Conservation (phyloP, 2,113 vertebrate genomes). For the Orycteropus afer region DNA sequence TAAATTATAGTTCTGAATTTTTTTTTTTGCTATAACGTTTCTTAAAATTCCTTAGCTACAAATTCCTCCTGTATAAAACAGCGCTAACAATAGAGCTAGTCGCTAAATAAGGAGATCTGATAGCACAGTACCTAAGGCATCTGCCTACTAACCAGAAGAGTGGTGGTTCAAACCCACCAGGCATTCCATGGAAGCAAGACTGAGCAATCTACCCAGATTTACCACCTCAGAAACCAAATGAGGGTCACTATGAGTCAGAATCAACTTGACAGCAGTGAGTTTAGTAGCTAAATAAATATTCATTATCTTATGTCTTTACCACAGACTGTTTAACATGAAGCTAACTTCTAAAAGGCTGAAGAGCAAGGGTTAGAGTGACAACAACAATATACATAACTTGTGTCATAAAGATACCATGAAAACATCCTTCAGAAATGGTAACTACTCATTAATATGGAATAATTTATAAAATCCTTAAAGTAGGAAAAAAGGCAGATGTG, state of each 20-base stretch:
- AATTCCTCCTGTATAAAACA: neutral
- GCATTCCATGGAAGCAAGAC: too few relatives aligned
- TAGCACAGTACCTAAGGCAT: too few relatives aligned
- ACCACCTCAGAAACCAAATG: too few relatives aligned
- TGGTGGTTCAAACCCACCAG: too few relatives aligned
- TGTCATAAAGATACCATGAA: neutral
- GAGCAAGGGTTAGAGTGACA: neutral
- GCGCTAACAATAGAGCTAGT: neutral
- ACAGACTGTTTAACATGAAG: neutral
- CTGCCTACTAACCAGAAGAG: too few relatives aligned
- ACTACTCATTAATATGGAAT: neutral
- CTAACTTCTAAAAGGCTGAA: neutral
- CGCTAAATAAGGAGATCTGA: too few relatives aligned
- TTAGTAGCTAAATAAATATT: too few relatives aligned
- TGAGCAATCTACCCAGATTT: too few relatives aligned
- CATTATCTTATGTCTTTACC: neutral
- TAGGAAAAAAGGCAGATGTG: neutral
- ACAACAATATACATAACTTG: neutral
- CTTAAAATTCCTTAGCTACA: neutral
- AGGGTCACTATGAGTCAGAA: too few relatives aligned
- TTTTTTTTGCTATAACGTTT: neutral
- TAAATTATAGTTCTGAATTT: conserved; percentile 3
- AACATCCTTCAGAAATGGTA: neutral
- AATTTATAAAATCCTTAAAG: neutral
- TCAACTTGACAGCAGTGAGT: too few relatives aligned